Conservation (phyloP, 1,140 invertebrate species). For the Pogonomyrmex californicus region DNA sequence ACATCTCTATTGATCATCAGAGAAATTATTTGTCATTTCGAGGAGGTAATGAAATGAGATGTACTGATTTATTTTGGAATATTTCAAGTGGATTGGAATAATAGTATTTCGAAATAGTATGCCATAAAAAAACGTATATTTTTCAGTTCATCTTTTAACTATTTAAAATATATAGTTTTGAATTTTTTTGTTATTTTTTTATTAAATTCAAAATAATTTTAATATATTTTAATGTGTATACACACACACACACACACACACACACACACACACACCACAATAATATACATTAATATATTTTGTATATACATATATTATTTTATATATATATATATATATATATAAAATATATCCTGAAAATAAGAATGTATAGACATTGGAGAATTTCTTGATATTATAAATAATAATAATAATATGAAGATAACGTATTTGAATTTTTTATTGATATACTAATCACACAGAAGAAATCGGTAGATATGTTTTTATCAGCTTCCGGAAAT, state of each 20-base stretch:
- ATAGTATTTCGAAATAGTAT: background rate
- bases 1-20: background rate
- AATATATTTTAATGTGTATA: too few species aligned
- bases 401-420: background rate
- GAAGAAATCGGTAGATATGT: conserved; percentile 4
- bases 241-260: too few species aligned
- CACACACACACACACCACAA: too few species aligned
- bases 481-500: background rate
- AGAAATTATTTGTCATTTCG: background rate
- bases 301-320: too few species aligned
- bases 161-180: background rate
- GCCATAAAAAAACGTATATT: background rate
- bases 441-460: background rate
- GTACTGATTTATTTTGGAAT: background rate
- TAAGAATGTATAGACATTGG: background rate
- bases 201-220: too few species aligned
- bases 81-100: background rate
- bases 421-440: background rate
- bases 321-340: too few species aligned
- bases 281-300: too few species aligned
- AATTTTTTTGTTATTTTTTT: background rate
- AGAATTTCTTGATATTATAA: background rate
- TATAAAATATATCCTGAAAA: background rate
- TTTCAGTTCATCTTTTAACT: background rate
- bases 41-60: conserved; percentile 12